These are phyloP conservation scores for Heteromormyrus szaboi DNA, from an alignment of 2,797 vertebrate genomes.

Conservation along the genomic window DNA sequence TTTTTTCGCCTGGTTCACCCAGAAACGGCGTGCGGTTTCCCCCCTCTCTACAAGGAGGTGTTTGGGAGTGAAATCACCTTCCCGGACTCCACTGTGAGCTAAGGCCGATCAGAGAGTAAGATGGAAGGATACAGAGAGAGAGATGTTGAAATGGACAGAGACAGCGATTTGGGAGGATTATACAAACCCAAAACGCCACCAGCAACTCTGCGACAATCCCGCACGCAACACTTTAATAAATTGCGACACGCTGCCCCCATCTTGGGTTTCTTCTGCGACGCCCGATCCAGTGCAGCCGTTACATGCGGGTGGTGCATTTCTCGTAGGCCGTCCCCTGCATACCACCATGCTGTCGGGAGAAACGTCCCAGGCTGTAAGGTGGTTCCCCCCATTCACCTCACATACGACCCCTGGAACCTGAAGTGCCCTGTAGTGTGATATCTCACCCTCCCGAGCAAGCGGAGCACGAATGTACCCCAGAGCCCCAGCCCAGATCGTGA, in stretches of 20 bases:
- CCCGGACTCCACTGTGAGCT: conserved; percentile 76
- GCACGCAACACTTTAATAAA: conserved; percentile 63
- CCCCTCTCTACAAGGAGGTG: conserved; percentile 82
- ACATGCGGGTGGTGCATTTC: conserved; percentile 30
- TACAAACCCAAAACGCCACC: conserved; percentile 37
- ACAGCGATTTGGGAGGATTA: neutral
- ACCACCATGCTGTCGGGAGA: conserved; percentile 39
- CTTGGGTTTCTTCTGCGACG: conserved; percentile 35
- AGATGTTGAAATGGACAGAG: conserved; percentile 22
- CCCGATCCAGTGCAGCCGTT: conserved; percentile 39
- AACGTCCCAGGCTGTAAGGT: conserved; percentile 40
- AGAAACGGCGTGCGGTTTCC: conserved; percentile 75
- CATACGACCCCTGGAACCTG: conserved; percentile 36
- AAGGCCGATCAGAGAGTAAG: conserved; percentile 43
- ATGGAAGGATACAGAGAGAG: conserved; percentile 34
- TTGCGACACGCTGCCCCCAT: conserved; percentile 54
- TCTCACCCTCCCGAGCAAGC: conserved; percentile 30
- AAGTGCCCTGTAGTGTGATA: conserved; percentile 39
- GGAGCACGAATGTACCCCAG: conserved; percentile 60
- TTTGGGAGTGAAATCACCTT: conserved; percentile 81
- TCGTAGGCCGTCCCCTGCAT: conserved; percentile 40
- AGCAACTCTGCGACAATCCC: conserved; percentile 67
- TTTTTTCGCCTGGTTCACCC: conserved; percentile 84
- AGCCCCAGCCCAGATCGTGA: conserved; percentile 43
- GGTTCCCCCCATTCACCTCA: conserved; percentile 48